Evolutionary conservation across 1,140 invertebrate genomes (phyloP), one percentile per base, ranked within the genome.

Genomic region (Lasioglossum albipes): DNA sequence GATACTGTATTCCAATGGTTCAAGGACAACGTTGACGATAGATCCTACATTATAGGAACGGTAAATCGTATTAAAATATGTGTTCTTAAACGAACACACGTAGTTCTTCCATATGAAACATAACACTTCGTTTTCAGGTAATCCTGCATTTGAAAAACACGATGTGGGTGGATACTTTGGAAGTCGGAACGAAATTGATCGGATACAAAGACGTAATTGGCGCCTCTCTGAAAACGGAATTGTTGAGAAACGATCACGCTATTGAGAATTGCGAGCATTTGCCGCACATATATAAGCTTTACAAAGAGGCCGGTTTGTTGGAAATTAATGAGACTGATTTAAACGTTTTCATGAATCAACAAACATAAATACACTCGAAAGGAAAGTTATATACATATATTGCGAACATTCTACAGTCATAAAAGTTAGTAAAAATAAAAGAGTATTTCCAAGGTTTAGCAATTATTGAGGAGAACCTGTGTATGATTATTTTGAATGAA

Each of bases 161-260:
- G 18, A 73, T 93, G 13, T 93, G 92, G 92, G 72, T 91, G 5
- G 78, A 93, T 67, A 87, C 89, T 59, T 61, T 93, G n/a, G 86
- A 90, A 82, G 77, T 89, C 66, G 85, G 88, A 49, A 88, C 85
- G 5, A 87, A 91, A 79, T 68, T 93, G n/a, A 52, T 74, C 57
- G 88, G 87, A 16, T 82, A 87, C 68, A 42, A 77, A n/a, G 89
- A 90, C 73, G 18, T 92, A 27, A 74, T 84, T 41, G 83, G 77
- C 12, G 83, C 86, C 0, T 89, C 83, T 7, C 68, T 93, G 20
- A 91, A 88, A 72, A 45, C 64, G 0, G n/a, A 83, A 36, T 79
- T 93, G 13, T 75, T 89, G 12, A 20, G 81, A 41, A 70, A 84
- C 54, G 83, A 89, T 66, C 86, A 90, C 71, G 91, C 85, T 7